phyloP scores from a whole-genome alignment of 2,888 invertebrate genomes.

The Buathra laborator region DNA sequence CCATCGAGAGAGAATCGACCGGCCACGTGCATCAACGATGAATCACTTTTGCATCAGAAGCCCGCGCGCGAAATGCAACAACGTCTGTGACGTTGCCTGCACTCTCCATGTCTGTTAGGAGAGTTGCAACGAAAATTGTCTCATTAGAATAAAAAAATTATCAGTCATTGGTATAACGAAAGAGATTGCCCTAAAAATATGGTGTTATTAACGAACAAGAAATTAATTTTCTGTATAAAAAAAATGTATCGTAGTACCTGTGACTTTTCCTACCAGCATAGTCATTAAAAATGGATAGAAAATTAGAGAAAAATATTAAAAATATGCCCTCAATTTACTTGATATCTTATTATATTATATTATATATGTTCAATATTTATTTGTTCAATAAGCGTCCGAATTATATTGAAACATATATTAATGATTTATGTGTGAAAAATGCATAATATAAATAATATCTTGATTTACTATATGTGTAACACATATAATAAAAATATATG shows the following conservation, averaged over 20 bases:
- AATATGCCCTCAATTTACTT: too few relatives aligned
- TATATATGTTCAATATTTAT: too few relatives aligned
- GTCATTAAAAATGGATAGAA: too few relatives aligned
- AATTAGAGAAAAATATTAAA: too few relatives aligned
- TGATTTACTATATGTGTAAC: too few relatives aligned
- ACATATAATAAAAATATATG: too few relatives aligned
- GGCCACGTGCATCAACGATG: slow-evolving; percentile 68
- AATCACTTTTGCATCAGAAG: slow-evolving; percentile 67
- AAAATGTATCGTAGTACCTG: not conserved
- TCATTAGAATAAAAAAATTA: not conserved
- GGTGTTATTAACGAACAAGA: not conserved
- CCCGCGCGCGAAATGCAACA: slow-evolving; percentile 22
- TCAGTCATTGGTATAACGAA: not conserved
- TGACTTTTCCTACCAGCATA: too few relatives aligned
- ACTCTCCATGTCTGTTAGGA: slow-evolving; percentile 6
- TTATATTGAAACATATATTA: too few relatives aligned
- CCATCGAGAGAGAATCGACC: slow-evolving; percentile 56
- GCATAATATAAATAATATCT: too few relatives aligned
- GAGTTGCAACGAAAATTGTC: slow-evolving; percentile 2
- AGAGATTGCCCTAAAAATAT: not conserved
- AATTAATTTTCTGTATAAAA: not conserved
- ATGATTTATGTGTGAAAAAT: too few relatives aligned
- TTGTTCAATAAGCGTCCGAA: too few relatives aligned
- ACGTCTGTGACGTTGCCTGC: slow-evolving; percentile 14
- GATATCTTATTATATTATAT: too few relatives aligned